These are phyloP conservation scores for Pseudopipra pipra DNA, from an alignment of 2,113 vertebrate species.

Conservation along the genomic window DNA sequence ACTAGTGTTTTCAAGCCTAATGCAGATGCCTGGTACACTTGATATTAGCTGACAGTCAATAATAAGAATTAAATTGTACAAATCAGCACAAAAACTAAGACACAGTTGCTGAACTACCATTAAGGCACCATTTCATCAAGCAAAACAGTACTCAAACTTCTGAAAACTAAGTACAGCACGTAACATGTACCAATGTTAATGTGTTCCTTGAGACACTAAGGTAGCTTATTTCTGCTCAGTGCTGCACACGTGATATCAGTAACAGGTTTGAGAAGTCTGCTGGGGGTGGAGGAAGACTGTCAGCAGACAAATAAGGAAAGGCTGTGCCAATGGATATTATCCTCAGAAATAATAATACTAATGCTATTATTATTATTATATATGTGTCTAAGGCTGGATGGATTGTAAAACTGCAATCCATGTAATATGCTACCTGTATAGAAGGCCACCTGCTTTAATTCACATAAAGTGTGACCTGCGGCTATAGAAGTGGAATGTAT, in stretches of 20 bases:
- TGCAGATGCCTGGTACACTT: background rate
- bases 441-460: background rate
- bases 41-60: background rate
- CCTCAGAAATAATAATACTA: background rate
- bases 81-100: background rate
- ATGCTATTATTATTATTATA: background rate
- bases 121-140: background rate
- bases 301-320: background rate
- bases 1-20: background rate
- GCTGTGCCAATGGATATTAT: background rate
- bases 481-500: background rate
- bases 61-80: background rate
- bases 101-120: background rate
- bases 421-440: background rate
- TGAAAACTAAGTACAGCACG: background rate
- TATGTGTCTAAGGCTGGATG: rapidly evolving
- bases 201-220: background rate
- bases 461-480: background rate
- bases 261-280: background rate
- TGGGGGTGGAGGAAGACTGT: background rate
- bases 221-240: background rate
- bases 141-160: background rate
- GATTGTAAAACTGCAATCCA: background rate
- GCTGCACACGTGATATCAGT: rapidly evolving
- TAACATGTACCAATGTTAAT: background rate